Evolutionary conservation across 2,888 invertebrate genomes (phyloP).

Genomic region (Rhyacophila evoluta): DNA sequence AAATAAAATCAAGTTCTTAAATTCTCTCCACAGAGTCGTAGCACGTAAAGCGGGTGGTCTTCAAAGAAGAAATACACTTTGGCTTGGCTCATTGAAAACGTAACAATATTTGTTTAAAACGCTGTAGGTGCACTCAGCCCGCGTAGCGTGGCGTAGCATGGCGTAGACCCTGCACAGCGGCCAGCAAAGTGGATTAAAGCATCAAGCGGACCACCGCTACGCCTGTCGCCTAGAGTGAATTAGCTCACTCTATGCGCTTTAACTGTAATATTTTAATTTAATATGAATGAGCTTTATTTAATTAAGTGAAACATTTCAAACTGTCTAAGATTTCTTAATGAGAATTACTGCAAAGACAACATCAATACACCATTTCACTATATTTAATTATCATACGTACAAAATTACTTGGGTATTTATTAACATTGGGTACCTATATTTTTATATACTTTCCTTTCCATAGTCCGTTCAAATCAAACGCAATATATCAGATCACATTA

Average conservation of each 20-base stretch:
- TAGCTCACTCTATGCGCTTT: slow-evolving; percentile 28
- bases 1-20: not conserved
- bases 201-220: slow-evolving; percentile 11
- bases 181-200: slow-evolving; percentile 37
- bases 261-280: not conserved
- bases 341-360: no score
- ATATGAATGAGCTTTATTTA: not conserved
- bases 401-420: no score
- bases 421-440: no score
- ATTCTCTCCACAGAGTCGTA: not conserved
- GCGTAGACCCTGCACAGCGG: not conserved
- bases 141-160: not conserved
- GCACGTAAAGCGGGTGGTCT: slow-evolving; percentile 23
- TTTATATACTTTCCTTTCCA: no score
- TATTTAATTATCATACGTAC: no score
- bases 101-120: slow-evolving; percentile 29
- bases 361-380: no score
- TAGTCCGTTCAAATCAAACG: no score
- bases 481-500: no score
- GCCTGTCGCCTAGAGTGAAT: slow-evolving; percentile 30
- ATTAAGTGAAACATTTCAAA: not conserved
- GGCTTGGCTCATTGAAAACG: slow-evolving; percentile 29
- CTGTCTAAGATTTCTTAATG: no score
- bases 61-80: slow-evolving; percentile 16
- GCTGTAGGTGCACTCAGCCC: slow-evolving; percentile 25